Evolutionary conservation across 2,888 invertebrate species (phyloP).

Genomic region (Drosophila emarginata): DNA sequence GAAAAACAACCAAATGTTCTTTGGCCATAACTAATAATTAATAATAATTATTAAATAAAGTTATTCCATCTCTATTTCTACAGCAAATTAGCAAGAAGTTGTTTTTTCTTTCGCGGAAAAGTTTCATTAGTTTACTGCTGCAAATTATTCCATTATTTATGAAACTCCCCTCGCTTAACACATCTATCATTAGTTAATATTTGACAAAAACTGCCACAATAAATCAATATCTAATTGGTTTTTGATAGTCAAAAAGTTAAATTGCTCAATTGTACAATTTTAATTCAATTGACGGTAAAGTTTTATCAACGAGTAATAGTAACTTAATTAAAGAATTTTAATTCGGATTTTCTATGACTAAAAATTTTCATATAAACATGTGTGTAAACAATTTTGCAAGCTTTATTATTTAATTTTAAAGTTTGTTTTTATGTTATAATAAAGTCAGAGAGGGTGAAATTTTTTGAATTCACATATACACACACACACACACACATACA

Average conservation of each 20-base stretch:
- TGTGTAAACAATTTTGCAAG: slow-evolving; percentile 2
- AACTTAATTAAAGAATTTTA: background rate
- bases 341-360: background rate
- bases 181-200: background rate
- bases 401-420: slow-evolving; percentile 37
- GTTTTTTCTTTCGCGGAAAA: no score
- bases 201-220: background rate
- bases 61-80: no score
- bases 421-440: slow-evolving; percentile 32
- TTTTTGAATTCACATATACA: slow-evolving; percentile 13
- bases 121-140: no score
- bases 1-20: no score
- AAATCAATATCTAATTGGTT: slow-evolving; percentile 4
- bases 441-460: slow-evolving; percentile 20
- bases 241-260: slow-evolving; percentile 1
- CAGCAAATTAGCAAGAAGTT: no score
- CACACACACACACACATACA: slow-evolving; percentile 24
- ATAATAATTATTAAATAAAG: no score
- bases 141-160: background rate
- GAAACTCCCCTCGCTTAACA: background rate
- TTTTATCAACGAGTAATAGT: background rate
- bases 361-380: background rate
- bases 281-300: slow-evolving; percentile 3
- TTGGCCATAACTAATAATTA: no score
- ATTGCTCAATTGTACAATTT: slow-evolving; percentile 1